Base-by-base conservation (phyloP, 2,888 invertebrate genomes). In the Lasioglossum leucozonium region DNA sequence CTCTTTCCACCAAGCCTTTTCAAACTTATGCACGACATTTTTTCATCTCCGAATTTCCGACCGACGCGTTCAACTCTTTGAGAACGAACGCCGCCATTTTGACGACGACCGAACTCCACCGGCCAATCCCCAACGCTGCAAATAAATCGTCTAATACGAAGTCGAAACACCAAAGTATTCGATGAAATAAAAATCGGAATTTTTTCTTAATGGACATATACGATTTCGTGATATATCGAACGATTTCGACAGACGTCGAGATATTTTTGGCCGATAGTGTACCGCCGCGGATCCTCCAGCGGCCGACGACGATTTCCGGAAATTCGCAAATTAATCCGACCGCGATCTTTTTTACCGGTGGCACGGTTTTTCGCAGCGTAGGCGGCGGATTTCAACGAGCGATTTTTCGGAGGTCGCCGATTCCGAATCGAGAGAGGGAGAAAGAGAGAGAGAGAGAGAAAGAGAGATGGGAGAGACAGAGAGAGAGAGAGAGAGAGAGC, bases 321-420 rank as follows among this genome's bases (percentile, higher is more conserved):
- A n/a, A 76, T 77, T 72, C 78, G 79, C 72, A 88, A 86, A 88
- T 88, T 88, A 88, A 88, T 88, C 88, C 86, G 71, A 75, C 81
- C 81, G 62, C 74, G 79, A 58, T 40, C 67, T 72, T 75, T 62
- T 79, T 72, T 34, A 30, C 37, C 76, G 6, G 26, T 18, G 69
- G 67, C 77, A 26, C 58, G 82, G 40, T 78, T 84, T 79, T 77
- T 84, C 75, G 40, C 13, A 55, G 55, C 30, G 30, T 22, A 10
- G 51, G 47, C 72, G 40, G 34, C 72, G 72, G 62, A 76, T 85
- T 78, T 79, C 67, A 79, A 58, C 84, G 65, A 79, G 76, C 84
- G 72, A 44, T 77, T 62, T 62, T 62, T 44, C 67, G 67, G 65
- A 62, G 34, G 62, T 84, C 73, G 37, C 40, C 77, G 51, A 73